Evolutionary conservation across 2,113 vertebrate species (phyloP).

Genomic region (Clinocottus analis): DNA sequence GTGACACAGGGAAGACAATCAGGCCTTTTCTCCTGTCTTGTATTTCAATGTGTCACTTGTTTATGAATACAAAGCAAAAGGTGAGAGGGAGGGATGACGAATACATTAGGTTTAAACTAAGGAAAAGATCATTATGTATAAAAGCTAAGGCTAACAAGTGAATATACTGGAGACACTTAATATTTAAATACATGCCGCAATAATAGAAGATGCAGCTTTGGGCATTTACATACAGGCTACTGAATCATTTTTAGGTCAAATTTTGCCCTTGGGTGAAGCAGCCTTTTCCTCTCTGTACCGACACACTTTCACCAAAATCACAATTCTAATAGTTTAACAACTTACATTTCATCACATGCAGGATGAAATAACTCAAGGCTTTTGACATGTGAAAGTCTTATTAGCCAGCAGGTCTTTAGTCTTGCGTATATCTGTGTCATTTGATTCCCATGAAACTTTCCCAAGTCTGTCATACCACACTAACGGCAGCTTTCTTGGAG

Average conservation of each 20-base stretch:
- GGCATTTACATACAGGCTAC: conserved; percentile 11
- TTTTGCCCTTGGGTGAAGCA: conserved; percentile 29
- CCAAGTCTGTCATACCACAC: neutral
- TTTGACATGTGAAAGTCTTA: neutral
- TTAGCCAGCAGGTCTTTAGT: neutral
- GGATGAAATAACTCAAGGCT: neutral
- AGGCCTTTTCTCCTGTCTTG: conserved; percentile 1
- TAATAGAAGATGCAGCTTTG: conserved; percentile 11
- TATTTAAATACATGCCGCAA: conserved; percentile 3
- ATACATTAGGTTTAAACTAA: neutral
- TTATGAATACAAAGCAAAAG: neutral
- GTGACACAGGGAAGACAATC: conserved; percentile 42
- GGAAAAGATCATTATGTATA: neutral
- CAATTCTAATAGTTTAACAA: neutral
- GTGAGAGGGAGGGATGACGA: neutral
- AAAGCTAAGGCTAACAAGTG: neutral
- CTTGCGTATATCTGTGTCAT: conserved; percentile 1
- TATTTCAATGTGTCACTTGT: conserved; percentile 14
- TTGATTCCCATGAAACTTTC: conserved; percentile 6
- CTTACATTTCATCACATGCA: no score
- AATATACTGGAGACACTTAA: neutral
- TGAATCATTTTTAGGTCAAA: conserved; percentile 51
- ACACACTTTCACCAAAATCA: conserved; percentile 11
- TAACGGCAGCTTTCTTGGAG: neutral
- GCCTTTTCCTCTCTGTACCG: conserved; percentile 9